Conservation (phyloP, 2,797 vertebrate genomes). For the Acomys russatus region DNA sequence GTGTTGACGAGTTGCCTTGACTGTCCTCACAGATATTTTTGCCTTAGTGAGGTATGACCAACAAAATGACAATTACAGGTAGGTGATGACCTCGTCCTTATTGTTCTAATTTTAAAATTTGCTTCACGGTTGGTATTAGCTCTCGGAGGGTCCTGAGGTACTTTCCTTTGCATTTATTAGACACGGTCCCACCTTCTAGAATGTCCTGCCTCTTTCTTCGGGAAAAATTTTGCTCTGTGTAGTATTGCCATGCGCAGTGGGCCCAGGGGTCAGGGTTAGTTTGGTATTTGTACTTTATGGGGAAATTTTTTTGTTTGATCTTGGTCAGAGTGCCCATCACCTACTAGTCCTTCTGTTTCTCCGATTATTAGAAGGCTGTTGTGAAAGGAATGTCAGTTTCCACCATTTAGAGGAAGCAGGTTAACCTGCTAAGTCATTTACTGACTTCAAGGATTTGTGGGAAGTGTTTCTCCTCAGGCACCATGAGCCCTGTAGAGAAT, state of each 20-base stretch:
- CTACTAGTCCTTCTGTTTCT: neutral
- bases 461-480: neutral
- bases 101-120: neutral
- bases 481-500: neutral
- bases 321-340: neutral
- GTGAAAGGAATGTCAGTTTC: slow-evolving; percentile 16
- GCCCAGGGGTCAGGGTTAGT: neutral
- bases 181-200: neutral
- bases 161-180: neutral
- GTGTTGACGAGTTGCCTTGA: slow-evolving; percentile 86
- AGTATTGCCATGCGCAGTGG: neutral
- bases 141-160: neutral
- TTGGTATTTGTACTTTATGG: neutral
- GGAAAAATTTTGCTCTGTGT: neutral
- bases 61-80: slow-evolving; percentile 99
- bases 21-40: slow-evolving; percentile 95
- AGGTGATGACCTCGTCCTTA: slow-evolving; percentile 75
- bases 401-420: neutral
- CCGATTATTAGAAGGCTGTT: neutral
- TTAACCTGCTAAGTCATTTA: neutral
- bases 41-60: slow-evolving; percentile 99
- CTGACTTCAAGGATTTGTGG: neutral
- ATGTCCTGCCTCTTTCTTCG: slow-evolving; percentile 9
- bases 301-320: neutral
- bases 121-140: neutral